phyloP scores from a whole-genome alignment of 1,140 invertebrate species.

The Drosophila sucinea region DNA sequence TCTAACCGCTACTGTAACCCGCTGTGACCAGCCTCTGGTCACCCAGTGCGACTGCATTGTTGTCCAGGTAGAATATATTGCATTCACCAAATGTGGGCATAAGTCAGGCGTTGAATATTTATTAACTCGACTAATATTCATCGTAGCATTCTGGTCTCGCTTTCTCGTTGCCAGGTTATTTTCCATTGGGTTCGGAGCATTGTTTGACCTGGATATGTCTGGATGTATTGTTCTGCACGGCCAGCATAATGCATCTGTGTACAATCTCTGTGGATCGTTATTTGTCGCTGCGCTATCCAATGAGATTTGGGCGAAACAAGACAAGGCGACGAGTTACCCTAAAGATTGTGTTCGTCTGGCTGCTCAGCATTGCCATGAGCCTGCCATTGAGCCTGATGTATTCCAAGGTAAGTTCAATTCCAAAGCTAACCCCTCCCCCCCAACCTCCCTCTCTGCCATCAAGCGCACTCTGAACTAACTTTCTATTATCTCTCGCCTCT shows the following conservation, averaged over 20 bases:
- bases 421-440: neutral
- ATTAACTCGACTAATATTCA: slow-evolving; percentile 19
- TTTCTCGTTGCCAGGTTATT: slow-evolving; percentile 87
- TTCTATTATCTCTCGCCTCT: slow-evolving; percentile 20
- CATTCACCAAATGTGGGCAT: slow-evolving; percentile 45
- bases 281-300: slow-evolving; percentile 92
- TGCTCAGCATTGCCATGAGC: slow-evolving; percentile 94
- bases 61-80: slow-evolving; percentile 55
- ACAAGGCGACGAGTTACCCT: slow-evolving; percentile 92
- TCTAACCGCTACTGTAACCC: neutral
- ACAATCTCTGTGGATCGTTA: slow-evolving; percentile 97
- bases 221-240: slow-evolving; percentile 97
- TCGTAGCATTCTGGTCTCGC: neutral
- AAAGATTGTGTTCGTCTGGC: slow-evolving; percentile 96
- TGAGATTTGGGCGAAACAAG: slow-evolving; percentile 95
- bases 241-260: slow-evolving; percentile 97
- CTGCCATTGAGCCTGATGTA: slow-evolving; percentile 94
- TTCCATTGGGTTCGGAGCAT: slow-evolving; percentile 91
- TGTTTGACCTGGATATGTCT: slow-evolving; percentile 94
- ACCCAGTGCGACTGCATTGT: slow-evolving; percentile 37
- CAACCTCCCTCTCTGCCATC: too few species aligned
- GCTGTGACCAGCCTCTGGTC: neutral
- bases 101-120: slow-evolving; percentile 42
- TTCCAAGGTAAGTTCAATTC: slow-evolving; percentile 86
- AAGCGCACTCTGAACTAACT: neutral